Evolutionary conservation across 1,140 invertebrate genomes (phyloP), one percentile per base, ranked within the genome.

Genomic region (Argopecten irradians): DNA sequence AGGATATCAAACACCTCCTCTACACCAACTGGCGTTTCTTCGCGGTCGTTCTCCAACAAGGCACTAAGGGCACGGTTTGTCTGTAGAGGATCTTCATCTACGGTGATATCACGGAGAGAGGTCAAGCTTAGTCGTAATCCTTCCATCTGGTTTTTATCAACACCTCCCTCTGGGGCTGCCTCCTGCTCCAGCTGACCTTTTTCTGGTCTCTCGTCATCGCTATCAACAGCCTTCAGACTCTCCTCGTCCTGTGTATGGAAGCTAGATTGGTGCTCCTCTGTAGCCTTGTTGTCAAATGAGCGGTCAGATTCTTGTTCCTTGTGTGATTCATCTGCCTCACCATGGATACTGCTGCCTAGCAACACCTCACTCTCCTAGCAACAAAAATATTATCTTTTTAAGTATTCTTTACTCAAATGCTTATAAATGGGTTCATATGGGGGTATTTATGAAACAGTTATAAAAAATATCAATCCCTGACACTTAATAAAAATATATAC

Each of bases 1-100:
- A 95, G 90, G 46, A 96, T 95, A 89, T 95, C 95, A 94, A 96
- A 96, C 13, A 95, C 94, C 92, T 95, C 94, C 85, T 95, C 94
- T 32, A 95, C 90, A 13, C 94, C 93, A 86, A 94, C 89, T 9
- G 92, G 91, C 0, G 82, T 82, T 19, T 89, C 89, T 3, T 93
- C 94, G 14, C 89, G 46, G 0, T 94, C 92, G 35, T 90, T 84
- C 83, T 94, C 93, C 34, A 95, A 87, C 13, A 95, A 89, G 1
- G 92, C 92, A 34, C 92, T 91, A 19, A 94, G 91, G 3, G 91
- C 91, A 19, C 92, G 87, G 86, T 94, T 94, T 46, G 90, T 91
- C 43, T 93, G 92, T 39, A 94, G 89, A 0, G 93, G 92, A 46
- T 92, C 92, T 33, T 93, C 94, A 83, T 93, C 93, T 41, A 85